Percentiles rank a stretch among this genome's conserved stretches.
These are phyloP conservation scores for Poecilia gillii DNA, from an alignment of 2,797 vertebrate genomes.

Conservation along the genomic window DNA sequence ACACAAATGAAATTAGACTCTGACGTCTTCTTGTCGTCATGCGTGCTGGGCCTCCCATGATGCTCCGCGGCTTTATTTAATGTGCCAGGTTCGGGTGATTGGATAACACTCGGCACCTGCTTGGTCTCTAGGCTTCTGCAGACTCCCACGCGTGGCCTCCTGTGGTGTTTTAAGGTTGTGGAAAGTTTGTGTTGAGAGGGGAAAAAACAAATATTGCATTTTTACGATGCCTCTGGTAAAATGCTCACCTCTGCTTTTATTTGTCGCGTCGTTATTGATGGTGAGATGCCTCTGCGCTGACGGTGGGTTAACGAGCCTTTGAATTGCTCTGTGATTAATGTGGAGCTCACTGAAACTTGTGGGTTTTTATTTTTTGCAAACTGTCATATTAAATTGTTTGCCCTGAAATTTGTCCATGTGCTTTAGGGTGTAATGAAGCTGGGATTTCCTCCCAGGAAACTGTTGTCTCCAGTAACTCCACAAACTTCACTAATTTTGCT, in stretches of 20 bases:
- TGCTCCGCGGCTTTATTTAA: neutral
- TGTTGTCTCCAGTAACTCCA: constrained; percentile 34
- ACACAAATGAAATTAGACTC: neutral
- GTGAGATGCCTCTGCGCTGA: constrained; percentile 25
- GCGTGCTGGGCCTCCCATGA: neutral
- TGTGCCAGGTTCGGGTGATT: constrained; percentile 25
- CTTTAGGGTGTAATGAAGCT: fast-evolving
- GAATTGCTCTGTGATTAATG: neutral
- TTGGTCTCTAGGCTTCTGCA: neutral
- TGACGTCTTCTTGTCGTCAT: neutral
- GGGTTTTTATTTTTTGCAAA: neutral
- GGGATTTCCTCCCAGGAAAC: neutral
- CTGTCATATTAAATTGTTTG: neutral
- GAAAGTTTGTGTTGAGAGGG: neutral
- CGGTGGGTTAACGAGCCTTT: constrained; percentile 29
- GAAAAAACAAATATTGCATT: neutral
- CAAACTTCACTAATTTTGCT: constrained; percentile 70
- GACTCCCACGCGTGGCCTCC: neutral
- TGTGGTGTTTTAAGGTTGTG: constrained; percentile 7
- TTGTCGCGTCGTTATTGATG: constrained; percentile 29
- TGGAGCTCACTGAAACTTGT: neutral
- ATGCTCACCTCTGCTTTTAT: constrained; percentile 32
- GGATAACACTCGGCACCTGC: constrained; percentile 63
- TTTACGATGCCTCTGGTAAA: constrained; percentile 44
- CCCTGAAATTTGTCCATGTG: constrained; percentile 13